These are phyloP conservation scores for Caretta caretta DNA, from an alignment of 2,113 vertebrate species.

Conservation along the genomic window DNA sequence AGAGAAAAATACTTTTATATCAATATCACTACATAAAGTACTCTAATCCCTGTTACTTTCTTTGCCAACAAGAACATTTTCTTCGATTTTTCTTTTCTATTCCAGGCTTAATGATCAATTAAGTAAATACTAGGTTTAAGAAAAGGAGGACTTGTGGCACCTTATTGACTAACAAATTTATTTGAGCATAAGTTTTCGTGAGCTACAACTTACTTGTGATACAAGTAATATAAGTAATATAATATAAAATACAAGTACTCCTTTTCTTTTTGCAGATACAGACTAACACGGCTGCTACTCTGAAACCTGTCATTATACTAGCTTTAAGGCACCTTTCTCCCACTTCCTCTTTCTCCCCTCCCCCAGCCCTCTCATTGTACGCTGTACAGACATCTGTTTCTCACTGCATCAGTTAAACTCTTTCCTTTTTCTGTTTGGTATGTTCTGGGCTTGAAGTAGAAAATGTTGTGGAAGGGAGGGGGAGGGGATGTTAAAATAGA, in stretches of 20 bases:
- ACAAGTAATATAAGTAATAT: too few relatives aligned
- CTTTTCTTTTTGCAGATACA: too few relatives aligned
- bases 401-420: background rate
- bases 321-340: constrained; percentile 15
- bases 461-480: background rate
- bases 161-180: too few relatives aligned
- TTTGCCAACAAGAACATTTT: background rate
- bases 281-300: too few relatives aligned
- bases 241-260: too few relatives aligned
- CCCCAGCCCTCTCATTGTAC: background rate
- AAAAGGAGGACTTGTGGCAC: too few relatives aligned
- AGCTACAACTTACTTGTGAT: too few relatives aligned
- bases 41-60: background rate
- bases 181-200: too few relatives aligned
- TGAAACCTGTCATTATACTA: background rate
- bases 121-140: constrained; percentile 27
- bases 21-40: background rate
- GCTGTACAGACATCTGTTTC: background rate
- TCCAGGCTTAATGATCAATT: constrained; percentile 26
- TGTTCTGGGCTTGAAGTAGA: background rate
- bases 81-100: background rate
- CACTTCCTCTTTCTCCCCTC: background rate
- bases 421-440: background rate
- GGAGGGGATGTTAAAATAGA: background rate
- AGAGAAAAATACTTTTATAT: background rate